phyloP scores from a whole-genome alignment of 2,888 invertebrate species.

The Norana najaformis region DNA sequence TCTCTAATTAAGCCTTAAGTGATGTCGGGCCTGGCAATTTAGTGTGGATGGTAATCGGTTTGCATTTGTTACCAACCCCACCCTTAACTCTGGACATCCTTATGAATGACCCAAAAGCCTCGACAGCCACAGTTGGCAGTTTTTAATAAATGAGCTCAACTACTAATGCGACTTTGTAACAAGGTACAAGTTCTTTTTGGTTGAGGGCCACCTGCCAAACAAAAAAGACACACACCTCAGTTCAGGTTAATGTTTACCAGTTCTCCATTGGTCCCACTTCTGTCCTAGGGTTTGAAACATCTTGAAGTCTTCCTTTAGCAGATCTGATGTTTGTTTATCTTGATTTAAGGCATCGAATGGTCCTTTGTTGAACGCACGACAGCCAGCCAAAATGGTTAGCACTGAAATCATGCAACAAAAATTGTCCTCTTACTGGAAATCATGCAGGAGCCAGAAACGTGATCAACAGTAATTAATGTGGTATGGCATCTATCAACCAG shows the following conservation, averaged over 20 bases:
- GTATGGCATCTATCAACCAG: background rate
- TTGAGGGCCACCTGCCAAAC: background rate
- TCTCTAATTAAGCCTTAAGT: background rate
- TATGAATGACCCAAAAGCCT: background rate
- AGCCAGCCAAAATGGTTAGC: background rate
- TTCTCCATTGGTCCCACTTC: background rate
- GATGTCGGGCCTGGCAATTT: background rate
- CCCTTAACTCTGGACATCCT: no score
- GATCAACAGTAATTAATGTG: background rate
- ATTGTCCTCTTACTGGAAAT: background rate
- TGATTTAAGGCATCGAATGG: background rate
- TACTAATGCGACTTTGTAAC: background rate
- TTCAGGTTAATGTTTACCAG: background rate
- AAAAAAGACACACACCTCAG: background rate
- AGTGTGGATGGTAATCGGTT: no score
- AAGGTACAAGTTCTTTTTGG: background rate
- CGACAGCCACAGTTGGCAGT: no score
- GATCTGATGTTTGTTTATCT: background rate
- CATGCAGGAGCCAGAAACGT: background rate
- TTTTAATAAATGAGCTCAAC: background rate
- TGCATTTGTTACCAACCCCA: no score
- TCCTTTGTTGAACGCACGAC: slow-evolving; percentile 2
- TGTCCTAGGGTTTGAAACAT: background rate
- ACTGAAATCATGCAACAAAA: background rate
- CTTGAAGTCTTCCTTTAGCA: background rate